These are phyloP conservation scores for Chaetodon auriga DNA, from an alignment of 2,113 vertebrate species.

Conservation along the genomic window DNA sequence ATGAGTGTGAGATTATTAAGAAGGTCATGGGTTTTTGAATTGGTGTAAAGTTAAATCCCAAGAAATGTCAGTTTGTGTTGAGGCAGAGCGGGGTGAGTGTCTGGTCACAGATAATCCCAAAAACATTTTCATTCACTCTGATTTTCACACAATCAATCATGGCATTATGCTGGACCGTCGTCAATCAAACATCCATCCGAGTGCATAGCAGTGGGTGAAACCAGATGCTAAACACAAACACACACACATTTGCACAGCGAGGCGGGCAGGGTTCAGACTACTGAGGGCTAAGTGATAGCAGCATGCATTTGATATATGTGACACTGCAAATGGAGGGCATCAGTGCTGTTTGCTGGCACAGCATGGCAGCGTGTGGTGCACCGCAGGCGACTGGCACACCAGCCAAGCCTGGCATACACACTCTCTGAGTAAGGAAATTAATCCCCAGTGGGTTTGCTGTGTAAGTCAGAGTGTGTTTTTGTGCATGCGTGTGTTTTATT, in stretches of 20 bases:
- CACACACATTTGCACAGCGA: slow-evolving; percentile 35
- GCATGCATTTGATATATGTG: slow-evolving; percentile 97
- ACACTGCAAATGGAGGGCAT: slow-evolving; percentile 97
- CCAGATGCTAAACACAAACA: slow-evolving; percentile 63
- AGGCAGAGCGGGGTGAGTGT: slow-evolving; percentile 56
- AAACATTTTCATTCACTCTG: slow-evolving; percentile 62
- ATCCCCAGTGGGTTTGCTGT: slow-evolving; percentile 89
- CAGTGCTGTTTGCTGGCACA: slow-evolving; percentile 96
- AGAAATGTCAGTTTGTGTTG: slow-evolving; percentile 58
- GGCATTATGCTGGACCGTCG: slow-evolving; percentile 48
- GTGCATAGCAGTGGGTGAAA: slow-evolving; percentile 45
- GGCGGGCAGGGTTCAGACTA: slow-evolving; percentile 59
- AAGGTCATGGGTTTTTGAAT: slow-evolving; percentile 47
- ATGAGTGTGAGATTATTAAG: slow-evolving; percentile 24
- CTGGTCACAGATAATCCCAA: slow-evolving; percentile 69
- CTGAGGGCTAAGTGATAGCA: slow-evolving; percentile 85
- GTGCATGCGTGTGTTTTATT: slow-evolving; percentile 41
- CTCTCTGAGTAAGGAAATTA: slow-evolving; percentile 92
- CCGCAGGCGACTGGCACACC: slow-evolving; percentile 93
- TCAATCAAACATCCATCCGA: slow-evolving; percentile 63
- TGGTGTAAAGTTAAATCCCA: slow-evolving; percentile 57
- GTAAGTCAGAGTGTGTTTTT: slow-evolving; percentile 80
- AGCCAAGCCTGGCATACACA: slow-evolving; percentile 90
- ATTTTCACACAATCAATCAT: slow-evolving; percentile 75
- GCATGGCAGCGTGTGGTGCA: slow-evolving; percentile 96